Base-by-base conservation (phyloP, 1,140 invertebrate species). In the Micrasema minimum region DNA sequence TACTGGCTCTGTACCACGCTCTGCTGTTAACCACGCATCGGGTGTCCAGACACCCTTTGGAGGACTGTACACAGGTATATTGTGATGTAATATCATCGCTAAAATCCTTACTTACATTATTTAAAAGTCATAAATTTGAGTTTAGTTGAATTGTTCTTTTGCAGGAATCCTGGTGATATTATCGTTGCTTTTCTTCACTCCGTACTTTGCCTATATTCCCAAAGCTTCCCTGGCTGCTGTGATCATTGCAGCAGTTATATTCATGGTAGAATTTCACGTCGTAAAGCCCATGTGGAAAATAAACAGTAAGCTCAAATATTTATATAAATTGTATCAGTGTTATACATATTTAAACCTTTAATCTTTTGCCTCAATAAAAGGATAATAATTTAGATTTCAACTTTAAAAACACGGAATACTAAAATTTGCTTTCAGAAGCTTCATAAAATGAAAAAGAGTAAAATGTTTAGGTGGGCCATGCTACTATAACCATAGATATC, bases 1-100 rank as follows among this genome's bases (percentile, higher is more conserved):
- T 0, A 93, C 93, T n/a, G 96, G 93, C 26, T 93, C 93, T 18
- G 85, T 95, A 18, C 92, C 92, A 41, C 87, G 94, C 75, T 95
- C 94, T 74, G 95, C 96, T 31, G 93, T 98, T 0, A 94, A 95
- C 79, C 92, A 95, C 77, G 90, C 91, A 46, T 94, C 92, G 77
- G 95, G 95, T 7, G 95, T 95, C 0, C 87, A 90, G 75, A 96
- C 94, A 1, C 92, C 95, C 0, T 79, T 95, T 35, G 93, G 91
- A 48, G 93, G 94, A 4, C 78, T 97, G 35, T 92, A 96, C 76
- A 96, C 95, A n/a, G 93, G 93, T 88, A 77, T 90, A 35, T 48
- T 48, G 16, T 14, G 2, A 48, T n/a, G 2, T 45, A 45, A n/a
- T 0, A 2, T 45, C 14, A 43, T 12, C 14, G 1, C 9, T 43